phyloP scores from a whole-genome alignment of 2,113 vertebrate genomes.

The Porphyrio hochstetteri region DNA sequence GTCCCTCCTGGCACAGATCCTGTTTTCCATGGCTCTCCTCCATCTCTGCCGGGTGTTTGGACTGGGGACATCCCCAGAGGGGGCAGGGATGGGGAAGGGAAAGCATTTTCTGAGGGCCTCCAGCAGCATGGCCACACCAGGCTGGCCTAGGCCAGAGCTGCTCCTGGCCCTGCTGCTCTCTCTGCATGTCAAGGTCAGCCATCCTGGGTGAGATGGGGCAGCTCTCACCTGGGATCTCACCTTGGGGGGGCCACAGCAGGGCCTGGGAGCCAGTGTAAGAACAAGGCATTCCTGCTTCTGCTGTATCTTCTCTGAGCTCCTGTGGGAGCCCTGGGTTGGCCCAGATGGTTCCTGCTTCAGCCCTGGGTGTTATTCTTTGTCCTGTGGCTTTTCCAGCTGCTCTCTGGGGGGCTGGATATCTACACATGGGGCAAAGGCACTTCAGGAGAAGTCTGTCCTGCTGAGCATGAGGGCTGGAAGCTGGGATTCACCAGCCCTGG shows the following conservation, averaged over 20 bases:
- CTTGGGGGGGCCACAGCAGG: accelerated
- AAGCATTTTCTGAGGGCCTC: background rate
- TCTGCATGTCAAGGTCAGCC: accelerated
- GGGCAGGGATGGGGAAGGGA: background rate
- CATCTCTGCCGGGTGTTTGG: slow-evolving; percentile 1
- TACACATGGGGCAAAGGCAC: background rate
- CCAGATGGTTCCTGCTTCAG: background rate
- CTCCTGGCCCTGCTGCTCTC: background rate
- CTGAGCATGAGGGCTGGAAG: background rate
- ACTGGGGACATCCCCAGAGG: background rate
- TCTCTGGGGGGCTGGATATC: background rate
- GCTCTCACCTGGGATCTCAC: background rate
- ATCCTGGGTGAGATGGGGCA: background rate
- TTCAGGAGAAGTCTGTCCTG: background rate
- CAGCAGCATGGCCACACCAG: background rate
- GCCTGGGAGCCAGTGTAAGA: background rate
- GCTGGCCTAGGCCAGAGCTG: background rate
- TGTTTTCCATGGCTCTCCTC: slow-evolving; percentile 6
- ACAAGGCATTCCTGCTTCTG: background rate
- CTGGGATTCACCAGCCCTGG: background rate
- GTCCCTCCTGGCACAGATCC: background rate
- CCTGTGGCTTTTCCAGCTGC: background rate
- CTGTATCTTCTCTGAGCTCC: background rate
- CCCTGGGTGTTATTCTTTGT: background rate
- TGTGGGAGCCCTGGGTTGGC: background rate